Evolutionary conservation across 2,113 vertebrate species (phyloP), one percentile per base, ranked within the genome.

Genomic region (Hipposideros armiger): DNA sequence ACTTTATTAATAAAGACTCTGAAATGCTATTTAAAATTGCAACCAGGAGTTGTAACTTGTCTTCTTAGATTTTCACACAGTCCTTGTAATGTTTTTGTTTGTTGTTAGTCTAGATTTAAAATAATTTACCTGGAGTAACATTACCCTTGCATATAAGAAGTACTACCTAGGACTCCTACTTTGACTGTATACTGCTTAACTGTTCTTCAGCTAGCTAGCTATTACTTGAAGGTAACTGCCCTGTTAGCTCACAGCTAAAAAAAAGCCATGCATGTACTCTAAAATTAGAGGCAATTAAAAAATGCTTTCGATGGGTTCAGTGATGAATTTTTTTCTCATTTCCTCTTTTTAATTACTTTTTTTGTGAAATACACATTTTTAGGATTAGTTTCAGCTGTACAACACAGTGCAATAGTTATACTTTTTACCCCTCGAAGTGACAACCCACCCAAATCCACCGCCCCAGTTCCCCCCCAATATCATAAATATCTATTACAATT

Each of bases 11-110:
- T 64, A 30, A 96, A 89, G 19, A 54, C 47, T 91, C 24, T 94
- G 70, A 96, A 87, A 90, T 95, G 36, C 28, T 91, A 73, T 73
- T 95, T 70, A 76, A 95, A 83, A 67, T 83, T 73, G 50, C 22
- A 82, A n/a, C 15, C 3, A 86, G 50, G n/a, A 94, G 7, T 86
- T 87, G 11, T 52, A 92, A 76, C 30, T 62, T 92, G 83, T 83
- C 19, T 73, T 83, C 88, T 76, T 66, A 92, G 19, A n/a, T 77
- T 90, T 93, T 91, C 66, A 86, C 20, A 50, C 13, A 87, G 11
- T 94, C 15, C 78, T 70, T 95, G 7, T 45, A 40, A 30, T 82
- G 16, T 56, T 28, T 70, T 93, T 86, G 26, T 73, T 94, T 94
- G 14, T 77, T 92, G 32, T 85, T 85, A 76, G 42, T 86, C 30